Base-by-base conservation (phyloP, 2,113 vertebrate species). In the Hydrolagus affinis region DNA sequence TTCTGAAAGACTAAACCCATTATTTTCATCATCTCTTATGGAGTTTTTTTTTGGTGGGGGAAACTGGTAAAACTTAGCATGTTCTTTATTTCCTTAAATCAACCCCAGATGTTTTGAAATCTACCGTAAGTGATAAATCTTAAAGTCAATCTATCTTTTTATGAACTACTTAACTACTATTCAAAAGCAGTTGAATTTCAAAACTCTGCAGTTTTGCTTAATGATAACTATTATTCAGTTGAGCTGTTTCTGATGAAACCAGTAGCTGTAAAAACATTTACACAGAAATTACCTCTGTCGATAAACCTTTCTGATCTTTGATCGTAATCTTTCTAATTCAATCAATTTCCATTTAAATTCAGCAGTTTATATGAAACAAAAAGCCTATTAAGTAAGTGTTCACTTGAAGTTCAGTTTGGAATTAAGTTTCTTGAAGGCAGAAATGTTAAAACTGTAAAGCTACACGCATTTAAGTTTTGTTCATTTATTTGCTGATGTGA, bases 111-210 rank as follows among this genome's bases (percentile, higher is more conserved):
- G 59, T 64, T 62, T 64, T 64, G 59, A 14, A 62, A 30, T 66
- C 23, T 60, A 28, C 14, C 77, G 25, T 80, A 75, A 75, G 60
- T 80, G 12, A n/a, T 62, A 30, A 62, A 64, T 28, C 62, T 28
- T 66, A 9, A 80, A 80, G 59, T 15, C 64, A 56, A 80, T 30
- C 77, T 59, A 80, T 25, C 8, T 28, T 75, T 80, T 80, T 80
- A 80, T 64, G 77, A 80, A 66, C 77, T 80, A 25, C 25, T 80
- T 80, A 64, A 64, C 3, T n/a, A n/a, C n/a, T n/a, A n/a, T n/a
- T n/a, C n/a, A n/a, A n/a, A n/a, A n/a, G 10, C 21, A 21, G 28
- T 8, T 30, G 23, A 30, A 60, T 80, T 80, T 62, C 59, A 28
- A 21, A 64, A 12, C 28, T 80, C 57, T 17, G 60, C 59, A 80